Conservation (phyloP, 2,113 vertebrate species). For the Phrynosoma platyrhinos region DNA sequence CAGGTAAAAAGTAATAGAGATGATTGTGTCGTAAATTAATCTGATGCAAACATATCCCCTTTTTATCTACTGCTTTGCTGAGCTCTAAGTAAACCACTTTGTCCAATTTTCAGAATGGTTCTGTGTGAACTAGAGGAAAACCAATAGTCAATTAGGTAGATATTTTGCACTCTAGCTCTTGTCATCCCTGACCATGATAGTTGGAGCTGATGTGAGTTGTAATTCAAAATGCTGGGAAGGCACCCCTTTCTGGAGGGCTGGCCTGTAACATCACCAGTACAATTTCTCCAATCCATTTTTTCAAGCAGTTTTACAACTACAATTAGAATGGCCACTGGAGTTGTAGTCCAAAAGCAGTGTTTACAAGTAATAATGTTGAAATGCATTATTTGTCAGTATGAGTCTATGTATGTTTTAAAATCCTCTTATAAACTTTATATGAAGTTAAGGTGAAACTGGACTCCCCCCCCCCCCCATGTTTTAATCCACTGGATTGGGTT, state of each 20-base stretch:
- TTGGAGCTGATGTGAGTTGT: too few relatives aligned
- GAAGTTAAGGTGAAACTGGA: not conserved
- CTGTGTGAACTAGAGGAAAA: not conserved
- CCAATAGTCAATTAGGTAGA: not conserved
- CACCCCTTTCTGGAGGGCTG: too few relatives aligned
- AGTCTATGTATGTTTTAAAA: not conserved
- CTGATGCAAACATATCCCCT: not conserved
- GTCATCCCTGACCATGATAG: too few relatives aligned
- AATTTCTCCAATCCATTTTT: not conserved
- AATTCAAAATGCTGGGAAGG: too few relatives aligned
- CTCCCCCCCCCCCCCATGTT: too few relatives aligned
- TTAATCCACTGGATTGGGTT: too few relatives aligned
- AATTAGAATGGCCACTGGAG: not conserved
- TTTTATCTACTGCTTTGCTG: not conserved
- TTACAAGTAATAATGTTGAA: not conserved
- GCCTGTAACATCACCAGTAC: not conserved
- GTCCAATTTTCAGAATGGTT: not conserved
- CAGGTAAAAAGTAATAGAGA: not conserved
- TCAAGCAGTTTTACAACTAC: not conserved
- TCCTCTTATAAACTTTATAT: not conserved
- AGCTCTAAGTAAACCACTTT: not conserved
- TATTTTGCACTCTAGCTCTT: too few relatives aligned
- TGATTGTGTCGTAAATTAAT: not conserved
- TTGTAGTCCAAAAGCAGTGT: not conserved
- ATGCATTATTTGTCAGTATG: not conserved